Evolutionary conservation across 2,113 vertebrate species (phyloP), one percentile per base, ranked within the genome.

Genomic region (Solea senegalensis): DNA sequence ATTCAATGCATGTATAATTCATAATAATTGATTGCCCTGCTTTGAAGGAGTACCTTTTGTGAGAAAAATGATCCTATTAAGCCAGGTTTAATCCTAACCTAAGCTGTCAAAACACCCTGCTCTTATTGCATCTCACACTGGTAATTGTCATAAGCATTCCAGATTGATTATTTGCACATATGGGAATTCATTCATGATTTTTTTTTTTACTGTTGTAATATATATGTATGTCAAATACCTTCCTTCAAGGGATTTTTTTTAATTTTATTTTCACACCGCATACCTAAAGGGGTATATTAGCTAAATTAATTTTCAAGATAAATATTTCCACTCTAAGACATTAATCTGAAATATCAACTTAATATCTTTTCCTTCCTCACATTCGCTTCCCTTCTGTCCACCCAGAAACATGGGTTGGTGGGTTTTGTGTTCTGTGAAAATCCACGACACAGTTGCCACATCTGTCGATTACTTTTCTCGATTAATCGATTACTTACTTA

Each of bases 1-100:
- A 93, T 96, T 96, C 94, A 94, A 93, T 94, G 93, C 94, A 95
- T 97, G 94, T 93, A 97, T 98, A 98, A 99, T 98, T 99, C 95
- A 98, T 97, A 96, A 96, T 98, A 97, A 98, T 96, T 97, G 96
- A 98, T 96, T 96, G 92, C 85, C 88, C 91, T 94, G 90, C 92
- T 94, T 95, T 94, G 94, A 95, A 95, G 91, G 93, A 95, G 94
- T 95, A 95, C 93, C 94, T 97, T 96, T 96, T 91, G 92, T 91
- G 94, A 96, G 96, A 97, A 96, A 97, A 98, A 98, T 96, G 88
- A 97, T 95, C 95, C 94, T 95, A 97, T 98, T 96, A 98, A 94
- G 67, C 60, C 82, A 91, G 94, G 93, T 96, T 96, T 95, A 96
- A 96, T 97, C 95, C 96, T 97, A 96, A 96, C 95, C 94, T 95